These are phyloP conservation scores for Astur gentilis DNA, from an alignment of 2,113 vertebrate species.

Conservation along the genomic window DNA sequence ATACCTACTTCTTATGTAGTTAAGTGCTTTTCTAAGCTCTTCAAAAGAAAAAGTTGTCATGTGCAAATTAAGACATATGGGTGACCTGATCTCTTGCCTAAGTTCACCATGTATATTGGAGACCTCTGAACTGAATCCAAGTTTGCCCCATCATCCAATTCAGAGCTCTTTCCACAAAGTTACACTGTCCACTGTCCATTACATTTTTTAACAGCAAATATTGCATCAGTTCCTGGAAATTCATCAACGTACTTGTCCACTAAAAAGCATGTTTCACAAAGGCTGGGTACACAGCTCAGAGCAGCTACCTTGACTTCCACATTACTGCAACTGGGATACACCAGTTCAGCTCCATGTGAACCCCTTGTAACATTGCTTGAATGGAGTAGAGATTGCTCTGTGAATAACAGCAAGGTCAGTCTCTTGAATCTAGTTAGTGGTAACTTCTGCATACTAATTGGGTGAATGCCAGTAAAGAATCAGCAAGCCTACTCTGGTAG, in stretches of 20 bases:
- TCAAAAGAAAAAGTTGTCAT: not conserved
- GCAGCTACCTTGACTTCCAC: not conserved
- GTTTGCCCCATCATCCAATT: not conserved
- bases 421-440: not conserved
- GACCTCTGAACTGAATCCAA: not conserved
- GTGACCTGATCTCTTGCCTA: not conserved
- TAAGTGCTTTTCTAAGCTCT: not conserved
- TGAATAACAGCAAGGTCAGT: not conserved
- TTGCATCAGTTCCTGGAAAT: not conserved
- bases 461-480: not conserved
- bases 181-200: too few relatives aligned
- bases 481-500: not conserved
- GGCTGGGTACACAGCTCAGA: not conserved
- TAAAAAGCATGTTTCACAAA: not conserved
- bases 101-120: not conserved
- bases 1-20: not conserved
- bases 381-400: not conserved
- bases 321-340: not conserved
- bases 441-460: not conserved
- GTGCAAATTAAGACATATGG: not conserved
- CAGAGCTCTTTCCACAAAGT: not conserved
- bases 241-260: too few relatives aligned
- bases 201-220: not conserved
- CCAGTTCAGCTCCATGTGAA: not conserved
- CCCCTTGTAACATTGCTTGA: not conserved